These are phyloP conservation scores for Gobio gobio DNA, from an alignment of 2,113 vertebrate genomes.

Conservation along the genomic window DNA sequence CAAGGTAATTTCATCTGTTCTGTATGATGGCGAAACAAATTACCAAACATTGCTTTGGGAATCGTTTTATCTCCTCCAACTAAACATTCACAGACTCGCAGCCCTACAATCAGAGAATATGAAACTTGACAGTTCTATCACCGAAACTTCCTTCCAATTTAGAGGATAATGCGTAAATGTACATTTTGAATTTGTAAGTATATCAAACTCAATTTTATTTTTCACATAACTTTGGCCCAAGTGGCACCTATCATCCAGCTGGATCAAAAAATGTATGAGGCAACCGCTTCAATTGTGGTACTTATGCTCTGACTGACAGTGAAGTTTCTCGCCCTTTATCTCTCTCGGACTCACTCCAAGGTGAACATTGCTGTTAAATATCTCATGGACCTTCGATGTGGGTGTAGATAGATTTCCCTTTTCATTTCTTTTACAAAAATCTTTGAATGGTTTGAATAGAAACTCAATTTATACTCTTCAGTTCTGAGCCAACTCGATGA, in stretches of 20 bases:
- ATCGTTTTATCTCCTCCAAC: neutral
- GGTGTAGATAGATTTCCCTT: conserved; percentile 13
- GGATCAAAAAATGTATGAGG: neutral
- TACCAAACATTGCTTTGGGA: neutral
- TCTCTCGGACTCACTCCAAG: neutral
- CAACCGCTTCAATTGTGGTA: neutral
- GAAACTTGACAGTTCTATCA: neutral
- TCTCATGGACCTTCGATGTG: neutral
- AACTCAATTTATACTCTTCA: neutral
- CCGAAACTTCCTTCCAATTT: neutral
- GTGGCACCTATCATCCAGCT: neutral
- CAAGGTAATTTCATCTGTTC: conserved; percentile 7
- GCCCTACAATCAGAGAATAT: neutral
- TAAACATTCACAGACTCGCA: conserved; percentile 1
- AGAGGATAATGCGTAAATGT: neutral
- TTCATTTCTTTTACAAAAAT: neutral
- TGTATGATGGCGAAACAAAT: conserved; percentile 30
- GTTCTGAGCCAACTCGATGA: neutral
- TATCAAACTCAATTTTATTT: conserved; percentile 17
- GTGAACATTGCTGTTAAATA: neutral
- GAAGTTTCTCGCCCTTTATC: neutral
- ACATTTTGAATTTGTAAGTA: conserved; percentile 14
- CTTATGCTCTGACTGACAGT: conserved; percentile 28
- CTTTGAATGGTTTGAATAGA: conserved; percentile 9
- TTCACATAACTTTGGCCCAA: neutral